Conservation (phyloP, 2,113 vertebrate species). For the Phainopepla nitens region DNA sequence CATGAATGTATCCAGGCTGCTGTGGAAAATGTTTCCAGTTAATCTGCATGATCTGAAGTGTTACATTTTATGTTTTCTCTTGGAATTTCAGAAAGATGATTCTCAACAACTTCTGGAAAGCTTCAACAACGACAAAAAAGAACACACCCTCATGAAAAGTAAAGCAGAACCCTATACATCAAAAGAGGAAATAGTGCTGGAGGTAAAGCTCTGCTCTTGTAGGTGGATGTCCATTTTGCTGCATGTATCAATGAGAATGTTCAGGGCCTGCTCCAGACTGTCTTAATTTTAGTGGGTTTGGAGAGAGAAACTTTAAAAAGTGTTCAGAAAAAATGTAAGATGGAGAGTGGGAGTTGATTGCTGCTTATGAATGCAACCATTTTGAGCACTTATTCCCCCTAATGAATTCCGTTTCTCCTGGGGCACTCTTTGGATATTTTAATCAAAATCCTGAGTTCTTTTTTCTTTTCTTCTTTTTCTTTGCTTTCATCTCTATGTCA, state of each 20-base stretch:
- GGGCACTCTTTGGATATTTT: background rate
- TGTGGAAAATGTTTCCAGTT: background rate
- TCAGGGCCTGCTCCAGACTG: background rate
- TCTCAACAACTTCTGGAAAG: slow-evolving; percentile 77
- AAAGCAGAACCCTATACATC: background rate
- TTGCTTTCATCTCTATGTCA: background rate
- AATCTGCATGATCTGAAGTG: background rate
- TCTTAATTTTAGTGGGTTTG: background rate
- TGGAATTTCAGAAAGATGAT: slow-evolving; percentile 72
- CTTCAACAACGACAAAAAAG: slow-evolving; percentile 42
- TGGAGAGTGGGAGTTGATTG: background rate
- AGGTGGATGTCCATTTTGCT: background rate
- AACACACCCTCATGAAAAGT: background rate
- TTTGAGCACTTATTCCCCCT: background rate
- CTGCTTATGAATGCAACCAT: background rate
- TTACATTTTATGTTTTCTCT: background rate
- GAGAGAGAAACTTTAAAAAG: background rate
- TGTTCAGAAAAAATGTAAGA: background rate
- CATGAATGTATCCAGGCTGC: background rate
- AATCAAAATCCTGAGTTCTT: background rate
- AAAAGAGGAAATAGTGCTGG: slow-evolving; percentile 1
- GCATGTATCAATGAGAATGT: background rate
- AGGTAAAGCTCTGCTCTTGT: slow-evolving; percentile 34
- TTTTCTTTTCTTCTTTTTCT: background rate
- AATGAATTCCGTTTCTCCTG: background rate